Percentiles rank a stretch among this genome's conserved stretches.
These are phyloP conservation scores for Nothoprocta pentlandii DNA, from an alignment of 2,113 vertebrate genomes.

Conservation along the genomic window DNA sequence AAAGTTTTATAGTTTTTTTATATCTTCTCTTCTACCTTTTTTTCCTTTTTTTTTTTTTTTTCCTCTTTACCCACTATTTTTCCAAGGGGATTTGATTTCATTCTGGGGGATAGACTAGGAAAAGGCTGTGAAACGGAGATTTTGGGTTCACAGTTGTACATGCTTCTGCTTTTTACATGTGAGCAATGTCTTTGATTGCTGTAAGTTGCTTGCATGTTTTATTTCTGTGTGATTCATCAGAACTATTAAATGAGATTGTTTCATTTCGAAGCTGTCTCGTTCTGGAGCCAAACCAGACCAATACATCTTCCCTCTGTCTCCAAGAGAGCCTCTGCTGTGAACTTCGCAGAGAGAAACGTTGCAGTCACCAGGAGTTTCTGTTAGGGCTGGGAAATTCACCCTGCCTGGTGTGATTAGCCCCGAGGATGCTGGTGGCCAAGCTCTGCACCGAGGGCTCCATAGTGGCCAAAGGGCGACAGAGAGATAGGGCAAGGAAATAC, in stretches of 20 bases:
- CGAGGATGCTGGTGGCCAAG: neutral
- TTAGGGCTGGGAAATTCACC: neutral
- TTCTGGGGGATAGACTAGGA: neutral
- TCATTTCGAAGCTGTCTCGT: neutral
- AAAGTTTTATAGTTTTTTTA: neutral
- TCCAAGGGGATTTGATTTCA: neutral
- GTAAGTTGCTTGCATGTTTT: neutral
- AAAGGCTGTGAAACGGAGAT: neutral
- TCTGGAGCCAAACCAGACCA: neutral
- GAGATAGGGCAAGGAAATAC: neutral
- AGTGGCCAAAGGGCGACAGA: neutral
- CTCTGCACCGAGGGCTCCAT: accelerated
- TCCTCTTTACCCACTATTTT: neutral
- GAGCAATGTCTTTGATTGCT: neutral
- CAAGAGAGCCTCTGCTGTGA: neutral
- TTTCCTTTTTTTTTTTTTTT: neutral
- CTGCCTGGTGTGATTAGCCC: neutral
- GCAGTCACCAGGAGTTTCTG: neutral
- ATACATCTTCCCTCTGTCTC: neutral
- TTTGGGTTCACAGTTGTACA: neutral
- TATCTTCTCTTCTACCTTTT: neutral
- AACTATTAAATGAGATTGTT: neutral
- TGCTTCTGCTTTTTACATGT: neutral
- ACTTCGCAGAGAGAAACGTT: neutral
- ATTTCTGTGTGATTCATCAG: neutral